Conservation (phyloP, 2,888 invertebrate genomes). For the Rotaria socialis region DNA sequence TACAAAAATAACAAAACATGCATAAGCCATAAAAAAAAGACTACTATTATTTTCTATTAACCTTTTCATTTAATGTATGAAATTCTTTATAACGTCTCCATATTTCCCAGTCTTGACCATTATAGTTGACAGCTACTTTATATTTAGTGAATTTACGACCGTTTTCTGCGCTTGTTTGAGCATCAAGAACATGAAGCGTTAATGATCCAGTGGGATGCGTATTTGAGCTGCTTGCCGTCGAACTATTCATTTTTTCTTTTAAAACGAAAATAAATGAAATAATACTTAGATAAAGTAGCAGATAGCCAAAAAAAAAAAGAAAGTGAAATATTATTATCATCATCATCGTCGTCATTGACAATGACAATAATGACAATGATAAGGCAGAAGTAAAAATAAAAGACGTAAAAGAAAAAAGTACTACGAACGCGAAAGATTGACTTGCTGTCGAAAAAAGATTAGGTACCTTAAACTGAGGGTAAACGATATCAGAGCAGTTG, state of each 20-base stretch:
- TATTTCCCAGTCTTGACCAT: background rate
- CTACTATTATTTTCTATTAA: background rate
- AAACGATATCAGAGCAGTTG: background rate
- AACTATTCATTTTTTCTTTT: slow-evolving; percentile 24
- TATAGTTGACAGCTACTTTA: background rate
- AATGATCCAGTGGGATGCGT: background rate
- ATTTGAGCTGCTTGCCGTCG: background rate
- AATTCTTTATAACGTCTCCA: slow-evolving; percentile 47
- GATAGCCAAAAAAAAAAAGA: background rate
- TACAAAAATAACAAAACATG: background rate
- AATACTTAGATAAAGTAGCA: background rate
- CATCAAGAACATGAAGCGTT: background rate
- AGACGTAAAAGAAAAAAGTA: slow-evolving; percentile 12
- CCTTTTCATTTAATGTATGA: slow-evolving; percentile 38
- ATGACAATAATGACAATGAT: background rate
- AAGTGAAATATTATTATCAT: background rate
- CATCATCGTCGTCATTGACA: background rate
- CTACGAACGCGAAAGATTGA: background rate
- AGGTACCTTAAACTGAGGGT: background rate
- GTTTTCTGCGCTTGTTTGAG: slow-evolving; percentile 5
- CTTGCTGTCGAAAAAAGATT: background rate
- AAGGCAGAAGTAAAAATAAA: background rate
- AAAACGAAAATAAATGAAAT: background rate
- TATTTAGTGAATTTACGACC: slow-evolving; percentile 37
- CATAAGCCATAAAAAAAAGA: background rate